These are phyloP conservation scores for Aegotheles bennettii DNA, from an alignment of 2,113 vertebrate species.

Conservation along the genomic window DNA sequence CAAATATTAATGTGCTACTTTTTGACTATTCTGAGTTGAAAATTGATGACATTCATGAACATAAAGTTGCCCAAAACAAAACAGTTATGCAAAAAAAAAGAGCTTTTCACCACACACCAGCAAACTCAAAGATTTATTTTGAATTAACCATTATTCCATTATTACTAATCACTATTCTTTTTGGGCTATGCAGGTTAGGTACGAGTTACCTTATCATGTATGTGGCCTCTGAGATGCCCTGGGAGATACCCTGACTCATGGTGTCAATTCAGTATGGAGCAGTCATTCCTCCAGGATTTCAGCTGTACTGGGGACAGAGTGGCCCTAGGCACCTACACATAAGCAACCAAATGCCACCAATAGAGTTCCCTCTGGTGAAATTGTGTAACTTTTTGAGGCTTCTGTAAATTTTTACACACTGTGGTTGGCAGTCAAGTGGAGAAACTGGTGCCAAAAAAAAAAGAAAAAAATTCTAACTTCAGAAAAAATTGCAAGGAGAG, in stretches of 20 bases:
- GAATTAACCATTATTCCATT: background rate
- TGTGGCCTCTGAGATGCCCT: background rate
- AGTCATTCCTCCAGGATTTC: background rate
- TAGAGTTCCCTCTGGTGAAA: background rate
- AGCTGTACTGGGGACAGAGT: background rate
- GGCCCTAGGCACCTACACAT: rapidly evolving
- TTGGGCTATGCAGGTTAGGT: background rate
- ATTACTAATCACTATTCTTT: background rate
- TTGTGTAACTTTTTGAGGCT: rapidly evolving
- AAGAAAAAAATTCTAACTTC: background rate
- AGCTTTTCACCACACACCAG: rapidly evolving
- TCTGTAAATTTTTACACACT: background rate
- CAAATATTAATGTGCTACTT: background rate
- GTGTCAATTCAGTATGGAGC: background rate
- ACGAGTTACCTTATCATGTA: background rate
- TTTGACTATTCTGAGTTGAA: background rate
- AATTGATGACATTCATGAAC: background rate
- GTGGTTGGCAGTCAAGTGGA: background rate
- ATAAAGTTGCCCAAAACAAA: background rate
- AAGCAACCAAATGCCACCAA: background rate
- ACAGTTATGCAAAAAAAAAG: background rate
- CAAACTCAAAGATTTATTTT: background rate
- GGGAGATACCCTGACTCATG: background rate
- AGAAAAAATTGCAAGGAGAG: background rate
- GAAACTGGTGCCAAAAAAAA: background rate